These are phyloP conservation scores for Conger conger DNA, from an alignment of 2,113 vertebrate species.

Conservation along the genomic window DNA sequence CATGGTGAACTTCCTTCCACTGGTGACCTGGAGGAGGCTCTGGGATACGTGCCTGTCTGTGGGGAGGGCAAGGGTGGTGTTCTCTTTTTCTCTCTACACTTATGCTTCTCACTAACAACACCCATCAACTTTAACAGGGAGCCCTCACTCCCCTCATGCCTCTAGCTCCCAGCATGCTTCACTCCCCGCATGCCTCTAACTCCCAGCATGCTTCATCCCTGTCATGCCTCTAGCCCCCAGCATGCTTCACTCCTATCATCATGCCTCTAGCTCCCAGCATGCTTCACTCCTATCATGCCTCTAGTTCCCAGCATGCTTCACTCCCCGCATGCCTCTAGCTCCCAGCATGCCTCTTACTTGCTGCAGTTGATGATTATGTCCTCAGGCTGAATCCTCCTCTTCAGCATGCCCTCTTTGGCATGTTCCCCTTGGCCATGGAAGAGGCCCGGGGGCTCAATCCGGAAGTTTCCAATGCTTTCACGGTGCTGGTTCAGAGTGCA, in stretches of 20 bases:
- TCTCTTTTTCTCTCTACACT: too few relatives aligned
- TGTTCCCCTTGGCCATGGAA: slow-evolving; percentile 67
- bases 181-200: too few relatives aligned
- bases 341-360: slow-evolving; percentile 44
- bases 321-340: not conserved
- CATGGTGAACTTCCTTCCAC: slow-evolving; percentile 64
- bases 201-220: too few relatives aligned
- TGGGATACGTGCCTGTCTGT: slow-evolving; percentile 58
- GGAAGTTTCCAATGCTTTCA: slow-evolving; percentile 68
- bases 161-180: too few relatives aligned
- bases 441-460: slow-evolving; percentile 65
- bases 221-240: too few relatives aligned
- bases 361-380: slow-evolving; percentile 69
- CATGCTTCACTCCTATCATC: too few relatives aligned
- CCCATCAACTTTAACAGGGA: too few relatives aligned
- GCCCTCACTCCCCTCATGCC: too few relatives aligned
- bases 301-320: not conserved
- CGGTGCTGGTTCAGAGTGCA: slow-evolving; percentile 63
- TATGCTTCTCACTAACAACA: not conserved
- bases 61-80: not conserved
- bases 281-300: too few relatives aligned
- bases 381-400: slow-evolving; percentile 71
- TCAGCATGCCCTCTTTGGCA: slow-evolving; percentile 68
- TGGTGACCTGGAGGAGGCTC: slow-evolving; percentile 60
- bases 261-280: too few relatives aligned